Percentiles rank a stretch among this genome's conserved stretches.
These are phyloP conservation scores for Megalops cyprinoides DNA, from an alignment of 2,797 vertebrate species.

Conservation along the genomic window DNA sequence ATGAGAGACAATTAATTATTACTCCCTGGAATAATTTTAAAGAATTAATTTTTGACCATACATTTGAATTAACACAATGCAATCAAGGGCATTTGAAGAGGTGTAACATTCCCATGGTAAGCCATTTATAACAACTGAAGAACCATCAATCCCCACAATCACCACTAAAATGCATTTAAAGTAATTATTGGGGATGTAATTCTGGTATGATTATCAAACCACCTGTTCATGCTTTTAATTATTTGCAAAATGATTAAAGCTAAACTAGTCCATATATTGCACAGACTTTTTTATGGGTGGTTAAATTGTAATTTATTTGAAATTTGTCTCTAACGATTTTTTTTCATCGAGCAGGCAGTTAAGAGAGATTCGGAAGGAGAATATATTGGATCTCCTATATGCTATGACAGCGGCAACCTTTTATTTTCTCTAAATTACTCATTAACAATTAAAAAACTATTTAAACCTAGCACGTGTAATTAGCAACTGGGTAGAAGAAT, in stretches of 20 bases:
- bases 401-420: conserved; percentile 56
- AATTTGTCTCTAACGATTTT: conserved; percentile 34
- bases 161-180: conserved; percentile 20
- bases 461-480: conserved; percentile 41
- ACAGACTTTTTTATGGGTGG: conserved; percentile 31
- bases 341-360: conserved; percentile 29
- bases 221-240: conserved; percentile 43
- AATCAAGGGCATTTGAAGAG: not conserved
- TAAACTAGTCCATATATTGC: conserved; percentile 24
- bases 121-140: conserved; percentile 5
- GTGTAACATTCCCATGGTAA: conserved; percentile 5
- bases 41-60: not conserved
- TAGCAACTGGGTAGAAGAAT: conserved; percentile 49
- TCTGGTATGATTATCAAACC: conserved; percentile 37
- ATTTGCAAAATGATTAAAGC: conserved; percentile 36
- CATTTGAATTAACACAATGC: not conserved
- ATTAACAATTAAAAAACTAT: conserved; percentile 52
- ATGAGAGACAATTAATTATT: not conserved
- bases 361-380: conserved; percentile 26
- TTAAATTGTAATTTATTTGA: conserved; percentile 40
- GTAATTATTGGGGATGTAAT: conserved; percentile 24
- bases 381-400: conserved; percentile 50
- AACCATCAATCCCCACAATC: conserved; percentile 15
- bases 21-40: not conserved
- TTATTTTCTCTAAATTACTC: conserved; percentile 48